phyloP scores from a whole-genome alignment of 2,888 invertebrate genomes.

The Ceramica pisi region DNA sequence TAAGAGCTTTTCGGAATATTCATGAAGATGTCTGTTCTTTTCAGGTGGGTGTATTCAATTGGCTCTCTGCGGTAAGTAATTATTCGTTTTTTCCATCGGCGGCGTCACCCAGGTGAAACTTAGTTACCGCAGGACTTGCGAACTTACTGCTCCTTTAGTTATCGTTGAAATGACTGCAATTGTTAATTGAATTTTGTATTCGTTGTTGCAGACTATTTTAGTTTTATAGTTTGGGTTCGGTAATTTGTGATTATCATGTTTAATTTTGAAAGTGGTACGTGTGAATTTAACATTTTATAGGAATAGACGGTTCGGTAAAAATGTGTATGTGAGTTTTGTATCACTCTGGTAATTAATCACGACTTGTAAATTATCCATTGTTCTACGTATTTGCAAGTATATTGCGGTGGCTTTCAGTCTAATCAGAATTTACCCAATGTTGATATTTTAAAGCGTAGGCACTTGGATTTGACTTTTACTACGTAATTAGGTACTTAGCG shows the following conservation, averaged over 20 bases:
- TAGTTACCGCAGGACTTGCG: conserved; percentile 75
- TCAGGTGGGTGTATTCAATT: conserved; percentile 87
- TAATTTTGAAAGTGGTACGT: conserved; percentile 10
- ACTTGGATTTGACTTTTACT: not conserved
- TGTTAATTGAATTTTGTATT: conserved; percentile 66
- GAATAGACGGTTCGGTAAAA: not conserved
- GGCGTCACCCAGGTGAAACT: conserved; percentile 72
- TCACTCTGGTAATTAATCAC: not conserved
- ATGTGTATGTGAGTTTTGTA: not conserved
- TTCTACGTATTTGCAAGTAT: not conserved
- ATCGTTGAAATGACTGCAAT: conserved; percentile 68
- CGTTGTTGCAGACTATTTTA: conserved; percentile 31
- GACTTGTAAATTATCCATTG: not conserved
- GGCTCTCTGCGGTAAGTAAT: conserved; percentile 76
- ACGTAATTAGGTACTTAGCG: not conserved
- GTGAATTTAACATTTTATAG: not conserved
- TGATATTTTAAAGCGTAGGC: not conserved
- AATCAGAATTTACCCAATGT: not conserved
- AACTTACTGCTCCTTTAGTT: conserved; percentile 70
- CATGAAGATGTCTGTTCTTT: conserved; percentile 87
- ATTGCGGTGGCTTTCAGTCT: not conserved
- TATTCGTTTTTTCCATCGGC: conserved; percentile 68
- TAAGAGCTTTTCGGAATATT: conserved; percentile 89
- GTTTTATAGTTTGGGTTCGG: not conserved
- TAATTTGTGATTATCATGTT: conserved; percentile 16